Percentiles rank a stretch among this genome's conserved stretches.
Evolutionary conservation across 2,888 invertebrate species (phyloP).

Genomic region (Epinotia brunnichana): DNA sequence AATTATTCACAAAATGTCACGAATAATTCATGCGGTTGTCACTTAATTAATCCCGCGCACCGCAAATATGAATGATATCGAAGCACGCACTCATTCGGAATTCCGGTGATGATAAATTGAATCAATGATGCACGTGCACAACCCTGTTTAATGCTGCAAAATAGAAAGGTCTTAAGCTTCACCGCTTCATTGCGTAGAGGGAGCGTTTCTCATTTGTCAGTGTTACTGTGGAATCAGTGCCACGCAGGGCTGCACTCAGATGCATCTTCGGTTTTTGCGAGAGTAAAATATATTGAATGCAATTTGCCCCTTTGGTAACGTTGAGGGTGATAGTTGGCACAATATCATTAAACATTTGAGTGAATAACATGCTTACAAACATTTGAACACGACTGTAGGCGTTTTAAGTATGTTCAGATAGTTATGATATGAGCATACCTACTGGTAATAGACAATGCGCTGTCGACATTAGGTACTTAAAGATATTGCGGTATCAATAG

Average conservation of each 20-base stretch:
- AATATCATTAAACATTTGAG: too few relatives aligned
- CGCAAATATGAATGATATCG: slow-evolving; percentile 18
- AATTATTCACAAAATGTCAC: slow-evolving; percentile 1
- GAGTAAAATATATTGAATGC: neutral
- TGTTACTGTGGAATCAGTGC: neutral
- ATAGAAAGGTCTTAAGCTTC: neutral
- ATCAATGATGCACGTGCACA: neutral
- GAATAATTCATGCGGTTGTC: slow-evolving; percentile 3
- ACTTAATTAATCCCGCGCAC: neutral
- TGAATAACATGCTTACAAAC: too few relatives aligned
- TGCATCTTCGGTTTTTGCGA: neutral
- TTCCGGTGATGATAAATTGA: slow-evolving; percentile 9
- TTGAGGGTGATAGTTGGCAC: neutral
- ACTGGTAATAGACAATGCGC: too few relatives aligned
- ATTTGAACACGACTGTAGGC: too few relatives aligned
- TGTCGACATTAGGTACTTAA: too few relatives aligned
- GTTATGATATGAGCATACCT: too few relatives aligned
- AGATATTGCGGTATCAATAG: too few relatives aligned
- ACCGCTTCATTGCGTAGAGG: neutral
- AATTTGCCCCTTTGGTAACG: neutral
- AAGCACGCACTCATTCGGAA: slow-evolving; percentile 12
- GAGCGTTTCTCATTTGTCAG: neutral
- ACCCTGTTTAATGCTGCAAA: neutral
- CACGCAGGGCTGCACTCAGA: neutral
- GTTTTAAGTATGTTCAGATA: too few relatives aligned